phyloP scores from a whole-genome alignment of 2,797 vertebrate species.

The Triplophysa yarkandensis region DNA sequence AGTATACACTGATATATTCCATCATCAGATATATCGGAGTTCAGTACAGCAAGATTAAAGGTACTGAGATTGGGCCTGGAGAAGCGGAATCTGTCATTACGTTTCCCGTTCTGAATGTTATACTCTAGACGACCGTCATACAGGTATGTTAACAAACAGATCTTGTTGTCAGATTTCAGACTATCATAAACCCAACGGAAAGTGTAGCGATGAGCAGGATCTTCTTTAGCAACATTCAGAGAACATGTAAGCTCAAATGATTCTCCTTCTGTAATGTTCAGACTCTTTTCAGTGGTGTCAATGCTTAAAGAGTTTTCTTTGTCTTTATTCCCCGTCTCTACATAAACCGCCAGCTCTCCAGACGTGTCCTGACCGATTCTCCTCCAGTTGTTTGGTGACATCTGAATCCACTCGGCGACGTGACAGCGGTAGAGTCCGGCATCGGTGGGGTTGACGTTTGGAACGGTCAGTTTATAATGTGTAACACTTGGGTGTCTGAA shows the following conservation, averaged over 20 bases:
- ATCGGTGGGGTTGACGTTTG: constrained; percentile 46
- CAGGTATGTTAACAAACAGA: not conserved
- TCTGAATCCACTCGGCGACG: constrained; percentile 81
- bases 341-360: constrained; percentile 59
- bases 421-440: constrained; percentile 78
- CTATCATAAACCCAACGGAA: constrained; percentile 33
- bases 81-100: constrained; percentile 47
- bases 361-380: constrained; percentile 70
- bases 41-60: constrained; percentile 48
- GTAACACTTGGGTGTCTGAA: constrained; percentile 59
- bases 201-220: constrained; percentile 17
- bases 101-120: not conserved
- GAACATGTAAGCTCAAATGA: constrained; percentile 25
- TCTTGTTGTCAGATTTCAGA: not conserved
- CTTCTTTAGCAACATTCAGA: constrained; percentile 1
- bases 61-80: constrained; percentile 38
- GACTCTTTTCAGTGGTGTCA: not conserved
- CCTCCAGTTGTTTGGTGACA: constrained; percentile 68
- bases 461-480: constrained; percentile 62
- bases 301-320: not conserved
- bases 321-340: not conserved
- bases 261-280: constrained; percentile 25
- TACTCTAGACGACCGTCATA: constrained; percentile 37
- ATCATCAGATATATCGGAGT: constrained; percentile 41
- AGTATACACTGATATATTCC: constrained; percentile 54